Evolutionary conservation across 2,888 invertebrate genomes (phyloP).

Genomic region (Drosophila imparisetae): DNA sequence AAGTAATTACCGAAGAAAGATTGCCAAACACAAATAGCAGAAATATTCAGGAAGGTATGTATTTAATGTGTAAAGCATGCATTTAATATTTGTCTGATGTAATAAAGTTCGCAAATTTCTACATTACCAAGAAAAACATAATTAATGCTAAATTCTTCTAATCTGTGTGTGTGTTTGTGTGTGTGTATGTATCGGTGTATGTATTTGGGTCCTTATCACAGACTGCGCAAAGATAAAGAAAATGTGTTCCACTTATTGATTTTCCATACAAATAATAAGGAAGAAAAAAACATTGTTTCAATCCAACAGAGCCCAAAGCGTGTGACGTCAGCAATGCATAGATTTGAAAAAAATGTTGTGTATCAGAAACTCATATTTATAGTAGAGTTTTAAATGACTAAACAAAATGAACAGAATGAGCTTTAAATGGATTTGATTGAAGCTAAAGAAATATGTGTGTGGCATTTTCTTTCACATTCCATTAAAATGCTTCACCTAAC

Average conservation of each 20-base stretch:
- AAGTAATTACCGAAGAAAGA: slow-evolving; percentile 72
- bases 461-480: background rate
- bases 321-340: slow-evolving; percentile 50
- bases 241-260: slow-evolving; percentile 49
- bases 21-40: slow-evolving; percentile 21
- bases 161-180: slow-evolving; percentile 2
- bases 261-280: slow-evolving; percentile 28
- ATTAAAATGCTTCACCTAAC: slow-evolving; percentile 29
- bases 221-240: slow-evolving; percentile 32
- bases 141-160: background rate
- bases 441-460: slow-evolving; percentile 2
- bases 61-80: slow-evolving; percentile 9
- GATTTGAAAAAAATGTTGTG: slow-evolving; percentile 9
- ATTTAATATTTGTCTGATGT: slow-evolving; percentile 50
- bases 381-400: background rate
- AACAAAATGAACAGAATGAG: background rate
- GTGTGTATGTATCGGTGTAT: background rate
- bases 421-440: background rate
- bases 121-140: background rate
- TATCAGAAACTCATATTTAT: background rate
- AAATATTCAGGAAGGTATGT: slow-evolving; percentile 52
- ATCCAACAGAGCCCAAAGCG: slow-evolving; percentile 3
- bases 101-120: slow-evolving; percentile 34
- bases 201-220: slow-evolving; percentile 41
- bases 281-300: slow-evolving; percentile 16